Base-by-base conservation (phyloP, 2,888 invertebrate genomes). In the Platycheirus rosarum region DNA sequence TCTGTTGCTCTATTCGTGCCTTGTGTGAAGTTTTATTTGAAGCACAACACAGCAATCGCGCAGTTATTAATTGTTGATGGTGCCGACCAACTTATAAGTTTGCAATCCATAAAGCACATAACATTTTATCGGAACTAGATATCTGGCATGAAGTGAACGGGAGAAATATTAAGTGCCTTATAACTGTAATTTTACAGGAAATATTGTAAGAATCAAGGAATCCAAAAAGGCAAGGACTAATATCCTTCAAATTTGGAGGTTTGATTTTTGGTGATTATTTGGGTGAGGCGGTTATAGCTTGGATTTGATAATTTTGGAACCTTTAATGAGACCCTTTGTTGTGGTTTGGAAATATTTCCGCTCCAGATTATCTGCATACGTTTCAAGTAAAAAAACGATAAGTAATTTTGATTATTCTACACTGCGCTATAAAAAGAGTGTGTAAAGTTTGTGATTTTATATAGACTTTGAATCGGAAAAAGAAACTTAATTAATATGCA, bases 401-500 rank as follows among this genome's bases (percentile, higher is more conserved):
- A 62, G 69, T 20, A 74, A 16, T 55, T 51, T 18, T n/a, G 66
- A 49, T 23, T 44, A 37, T 44, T 35, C 37, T 53, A 46, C 32
- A 11, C 46, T 65, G 80, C 69, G 57, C 9, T 66, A 62, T 37
- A 66, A 76, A 13, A 75, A 80, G 37, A 37, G 55, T 44, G 48
- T 29, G 13, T 57, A 57, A 42, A n/a, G n/a, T n/a, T 11, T 5
- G 8, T 32, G 5, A 32, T 8, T 32, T 32, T 4, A 42, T 7
- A 14, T n/a, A 14, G 18, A 48, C 60, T 37, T 55, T 40, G 9
- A 11, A 69, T 48, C 26, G 40, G 23, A 29, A 32, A 42, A 9
- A n/a, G 8, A 53, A 20, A 23, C 44, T 55, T 2, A 42, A 18
- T 20, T 49, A 86, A 86, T 86, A 91, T 91, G 91, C 89, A 91